phyloP scores from a whole-genome alignment of 2,888 invertebrate genomes.

The Drosophila demipolita region DNA sequence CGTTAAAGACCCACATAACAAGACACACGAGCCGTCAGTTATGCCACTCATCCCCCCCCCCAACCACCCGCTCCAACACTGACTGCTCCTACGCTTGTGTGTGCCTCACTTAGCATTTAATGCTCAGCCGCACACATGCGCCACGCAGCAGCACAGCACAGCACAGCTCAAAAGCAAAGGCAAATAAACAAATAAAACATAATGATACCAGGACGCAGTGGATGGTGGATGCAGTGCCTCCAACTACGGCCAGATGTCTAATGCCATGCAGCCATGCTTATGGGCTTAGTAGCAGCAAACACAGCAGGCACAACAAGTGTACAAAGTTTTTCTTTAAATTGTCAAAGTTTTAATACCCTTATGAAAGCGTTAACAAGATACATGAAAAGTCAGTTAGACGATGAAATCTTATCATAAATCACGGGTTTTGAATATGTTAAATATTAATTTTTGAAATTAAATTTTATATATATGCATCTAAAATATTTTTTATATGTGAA shows the following conservation, averaged over 20 bases:
- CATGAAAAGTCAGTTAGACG: background rate
- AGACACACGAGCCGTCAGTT: conserved; percentile 44
- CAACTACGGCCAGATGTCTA: background rate
- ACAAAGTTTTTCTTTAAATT: background rate
- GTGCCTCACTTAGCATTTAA: conserved; percentile 64
- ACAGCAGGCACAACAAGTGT: conserved; percentile 3
- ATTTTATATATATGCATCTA: no score
- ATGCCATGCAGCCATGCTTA: conserved; percentile 41
- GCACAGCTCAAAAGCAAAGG: conserved; percentile 24
- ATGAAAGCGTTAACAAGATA: background rate
- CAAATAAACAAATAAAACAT: conserved; percentile 69
- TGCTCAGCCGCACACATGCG: conserved; percentile 54
- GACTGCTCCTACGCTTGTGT: background rate
- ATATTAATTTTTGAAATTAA: no score
- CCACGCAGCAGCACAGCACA: conserved; percentile 28
- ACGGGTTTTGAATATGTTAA: background rate
- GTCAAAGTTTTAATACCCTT: background rate
- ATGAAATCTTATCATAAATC: background rate
- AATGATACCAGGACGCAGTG: conserved; percentile 52
- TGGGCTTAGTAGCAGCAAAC: conserved; percentile 36
- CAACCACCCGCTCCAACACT: background rate
- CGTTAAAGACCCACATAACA: conserved; percentile 69
- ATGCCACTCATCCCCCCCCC: background rate
- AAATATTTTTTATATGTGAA: no score
- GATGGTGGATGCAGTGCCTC: conserved; percentile 36